phyloP scores from a whole-genome alignment of 2,113 vertebrate genomes.

The Furnarius figulus region DNA sequence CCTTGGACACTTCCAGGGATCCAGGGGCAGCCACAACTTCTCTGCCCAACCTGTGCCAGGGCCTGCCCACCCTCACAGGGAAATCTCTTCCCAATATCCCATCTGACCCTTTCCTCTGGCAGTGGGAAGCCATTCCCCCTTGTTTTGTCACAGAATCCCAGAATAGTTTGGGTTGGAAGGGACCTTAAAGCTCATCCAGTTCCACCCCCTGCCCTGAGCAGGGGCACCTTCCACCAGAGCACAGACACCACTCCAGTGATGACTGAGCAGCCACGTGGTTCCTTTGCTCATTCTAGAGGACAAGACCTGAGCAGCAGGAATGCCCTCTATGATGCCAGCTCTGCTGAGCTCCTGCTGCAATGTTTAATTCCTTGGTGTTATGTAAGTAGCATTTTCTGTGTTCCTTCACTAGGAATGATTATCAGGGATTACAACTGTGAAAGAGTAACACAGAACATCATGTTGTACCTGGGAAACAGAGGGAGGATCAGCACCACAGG shows the following conservation, averaged over 20 bases:
- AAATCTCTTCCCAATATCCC: neutral
- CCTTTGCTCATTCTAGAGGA: accelerated
- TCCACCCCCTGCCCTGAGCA: neutral
- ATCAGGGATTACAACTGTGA: neutral
- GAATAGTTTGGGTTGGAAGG: neutral
- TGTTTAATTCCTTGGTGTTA: neutral
- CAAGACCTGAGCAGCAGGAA: neutral
- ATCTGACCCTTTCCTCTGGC: neutral
- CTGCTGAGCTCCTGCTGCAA: neutral
- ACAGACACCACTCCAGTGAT: neutral
- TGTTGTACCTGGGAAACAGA: neutral
- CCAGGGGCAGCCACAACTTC: neutral
- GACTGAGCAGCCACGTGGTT: neutral
- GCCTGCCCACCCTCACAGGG: neutral
- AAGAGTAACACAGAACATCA: accelerated
- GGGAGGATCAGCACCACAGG: neutral
- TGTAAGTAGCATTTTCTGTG: neutral
- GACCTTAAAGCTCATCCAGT: neutral
- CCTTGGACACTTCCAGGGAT: neutral
- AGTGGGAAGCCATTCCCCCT: neutral
- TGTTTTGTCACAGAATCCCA: neutral
- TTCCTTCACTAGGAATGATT: neutral
- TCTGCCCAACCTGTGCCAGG: neutral
- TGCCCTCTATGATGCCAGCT: neutral
- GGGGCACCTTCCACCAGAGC: neutral